Conservation (phyloP, 1,140 invertebrate species). For the Microvelia longipes region DNA sequence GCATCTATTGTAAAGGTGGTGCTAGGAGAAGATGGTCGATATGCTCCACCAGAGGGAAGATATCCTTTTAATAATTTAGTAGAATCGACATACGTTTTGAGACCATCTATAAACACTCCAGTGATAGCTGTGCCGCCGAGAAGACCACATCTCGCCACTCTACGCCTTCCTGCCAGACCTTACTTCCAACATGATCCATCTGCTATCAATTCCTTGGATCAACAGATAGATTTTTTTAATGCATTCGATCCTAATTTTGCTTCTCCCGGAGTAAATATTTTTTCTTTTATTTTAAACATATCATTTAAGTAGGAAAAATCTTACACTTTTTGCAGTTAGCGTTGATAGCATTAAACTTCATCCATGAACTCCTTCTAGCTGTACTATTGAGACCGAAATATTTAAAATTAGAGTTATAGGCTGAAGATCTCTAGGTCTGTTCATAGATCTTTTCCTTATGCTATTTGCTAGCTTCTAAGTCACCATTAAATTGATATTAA, state of each 20-base stretch:
- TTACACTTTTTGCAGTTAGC: too few species aligned
- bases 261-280: conserved; percentile 15
- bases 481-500: too few species aligned
- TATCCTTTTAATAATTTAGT: conserved; percentile 19
- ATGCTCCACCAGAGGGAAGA: conserved; percentile 20
- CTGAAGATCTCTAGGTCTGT: too few species aligned
- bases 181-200: conserved; percentile 12
- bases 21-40: conserved; percentile 20
- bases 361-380: too few species aligned
- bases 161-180: conserved; percentile 15
- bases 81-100: conserved; percentile 23
- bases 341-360: too few species aligned
- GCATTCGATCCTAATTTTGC: conserved; percentile 11
- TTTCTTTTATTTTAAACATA: too few species aligned
- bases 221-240: conserved; percentile 8
- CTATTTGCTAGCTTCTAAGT: too few species aligned
- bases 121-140: conserved; percentile 13
- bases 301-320: too few species aligned
- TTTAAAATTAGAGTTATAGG: too few species aligned
- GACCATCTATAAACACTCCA: conserved; percentile 13
- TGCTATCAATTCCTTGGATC: conserved; percentile 14
- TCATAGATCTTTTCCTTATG: too few species aligned
- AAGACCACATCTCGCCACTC: conserved; percentile 13
- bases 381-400: too few species aligned
- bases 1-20: conserved; percentile 20